phyloP scores from a whole-genome alignment of 1,140 invertebrate species.

The Vanessa tameamea region DNA sequence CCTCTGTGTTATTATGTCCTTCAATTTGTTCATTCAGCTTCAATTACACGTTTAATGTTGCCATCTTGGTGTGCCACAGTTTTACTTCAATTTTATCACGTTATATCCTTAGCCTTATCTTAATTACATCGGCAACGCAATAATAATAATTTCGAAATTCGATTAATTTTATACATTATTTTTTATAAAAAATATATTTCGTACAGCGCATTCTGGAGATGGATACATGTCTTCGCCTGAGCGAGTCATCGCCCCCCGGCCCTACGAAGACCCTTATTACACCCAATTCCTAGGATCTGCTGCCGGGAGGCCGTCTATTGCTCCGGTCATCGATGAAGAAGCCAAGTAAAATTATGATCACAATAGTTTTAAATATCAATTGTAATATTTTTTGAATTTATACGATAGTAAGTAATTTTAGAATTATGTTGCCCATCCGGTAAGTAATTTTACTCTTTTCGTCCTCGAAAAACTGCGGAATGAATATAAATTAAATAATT shows the following conservation, averaged over 20 bases:
- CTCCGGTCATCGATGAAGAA: constrained; percentile 95
- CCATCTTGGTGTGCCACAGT: too few relatives aligned
- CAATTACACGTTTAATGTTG: too few relatives aligned
- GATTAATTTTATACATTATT: background rate
- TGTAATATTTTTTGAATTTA: too few relatives aligned
- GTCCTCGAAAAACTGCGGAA: background rate
- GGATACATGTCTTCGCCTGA: constrained; percentile 95
- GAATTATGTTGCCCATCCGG: too few relatives aligned
- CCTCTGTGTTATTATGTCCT: too few relatives aligned
- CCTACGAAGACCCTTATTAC: constrained; percentile 93
- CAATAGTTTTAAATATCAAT: background rate
- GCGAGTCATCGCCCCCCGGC: constrained; percentile 84
- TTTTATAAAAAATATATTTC: background rate
- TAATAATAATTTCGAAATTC: background rate
- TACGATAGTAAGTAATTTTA: background rate
- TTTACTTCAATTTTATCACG: too few relatives aligned
- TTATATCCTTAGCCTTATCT: background rate
- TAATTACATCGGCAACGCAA: background rate
- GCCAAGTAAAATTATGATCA: constrained; percentile 83
- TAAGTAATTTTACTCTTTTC: too few relatives aligned
- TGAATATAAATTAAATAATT: background rate
- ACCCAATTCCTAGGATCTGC: constrained; percentile 84
- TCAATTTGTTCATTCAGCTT: too few relatives aligned
- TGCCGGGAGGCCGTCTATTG: constrained; percentile 85
- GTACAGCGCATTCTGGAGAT: constrained; percentile 82